Percentiles rank a stretch among this genome's conserved stretches.
Evolutionary conservation across 2,797 vertebrate genomes (phyloP).

Genomic region (Scomberomorus guttatus): DNA sequence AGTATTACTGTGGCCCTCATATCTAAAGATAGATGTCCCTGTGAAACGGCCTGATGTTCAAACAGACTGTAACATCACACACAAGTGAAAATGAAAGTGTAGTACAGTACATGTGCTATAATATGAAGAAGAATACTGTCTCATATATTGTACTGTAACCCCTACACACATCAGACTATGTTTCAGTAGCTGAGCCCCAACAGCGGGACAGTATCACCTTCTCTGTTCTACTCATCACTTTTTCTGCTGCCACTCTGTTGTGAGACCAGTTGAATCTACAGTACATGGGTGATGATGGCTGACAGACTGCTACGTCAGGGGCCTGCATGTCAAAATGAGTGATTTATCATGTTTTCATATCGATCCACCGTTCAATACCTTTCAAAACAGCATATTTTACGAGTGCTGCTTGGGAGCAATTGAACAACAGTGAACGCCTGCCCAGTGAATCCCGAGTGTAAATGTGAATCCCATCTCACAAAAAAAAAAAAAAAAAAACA

Average conservation of each 20-base stretch:
- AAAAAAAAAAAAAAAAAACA: conserved; percentile 18
- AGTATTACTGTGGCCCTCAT: conserved; percentile 27
- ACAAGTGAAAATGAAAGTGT: conserved; percentile 24
- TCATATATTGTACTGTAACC: conserved; percentile 19
- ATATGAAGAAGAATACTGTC: conserved; percentile 12
- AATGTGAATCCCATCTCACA: conserved; percentile 29
- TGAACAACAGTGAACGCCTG: conserved; percentile 24
- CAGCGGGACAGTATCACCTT: conserved; percentile 42
- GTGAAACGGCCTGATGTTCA: conserved; percentile 32
- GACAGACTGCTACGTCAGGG: not conserved
- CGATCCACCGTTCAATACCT: conserved; percentile 14
- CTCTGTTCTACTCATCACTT: conserved; percentile 25
- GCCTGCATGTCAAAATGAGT: conserved; percentile 3
- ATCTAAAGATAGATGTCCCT: conserved; percentile 48
- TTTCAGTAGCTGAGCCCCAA: conserved; percentile 43
- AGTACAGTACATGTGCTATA: conserved; percentile 1
- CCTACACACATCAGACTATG: conserved; percentile 5
- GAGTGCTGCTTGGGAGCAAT: not conserved
- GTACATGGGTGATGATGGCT: not conserved
- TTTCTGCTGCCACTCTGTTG: conserved; percentile 11
- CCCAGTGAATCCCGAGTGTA: conserved; percentile 11
- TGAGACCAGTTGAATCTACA: conserved; percentile 14
- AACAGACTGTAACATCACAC: conserved; percentile 47
- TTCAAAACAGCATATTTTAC: conserved; percentile 12
- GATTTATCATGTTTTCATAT: conserved; percentile 10